Evolutionary conservation across 1,140 invertebrate species (phyloP), one percentile per base, ranked within the genome.

Genomic region (Sminthurides bifidus): DNA sequence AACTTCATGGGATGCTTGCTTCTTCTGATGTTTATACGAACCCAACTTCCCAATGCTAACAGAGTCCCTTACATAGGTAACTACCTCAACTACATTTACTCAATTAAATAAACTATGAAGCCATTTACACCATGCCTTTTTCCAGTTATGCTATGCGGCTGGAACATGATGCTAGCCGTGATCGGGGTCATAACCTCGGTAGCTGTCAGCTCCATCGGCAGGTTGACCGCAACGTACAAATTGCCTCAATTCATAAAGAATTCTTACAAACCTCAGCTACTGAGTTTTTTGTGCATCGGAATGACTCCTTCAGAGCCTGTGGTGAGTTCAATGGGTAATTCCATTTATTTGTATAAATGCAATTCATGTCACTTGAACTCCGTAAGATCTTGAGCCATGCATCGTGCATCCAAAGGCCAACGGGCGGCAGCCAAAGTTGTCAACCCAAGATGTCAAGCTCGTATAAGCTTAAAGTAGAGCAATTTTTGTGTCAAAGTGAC

Each of bases 1-100:
- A 60, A 60, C 37, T 64, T 60, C 33, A 19, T 64, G 5, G 45
- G 55, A 17, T 29, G 57, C 5, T 41, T 29, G 26, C 33, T 54
- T 2, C 59, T 54, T 33, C 55, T 64, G 10, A 55, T 64, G 41
- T 60, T 58, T 45, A 60, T 64, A 33, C 35, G 62, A 23, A 57
- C 43, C 23, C n/a, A 50, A 10, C 52, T 64, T 15, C 58, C 58
- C 1, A 59, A 53, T 14, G 56, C 54, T 23, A 57, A 64, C 41
- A 58, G 59, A 29, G 58, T 58, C 6, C 61, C 61, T 31, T 56
- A 46, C 27, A 56, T 63, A 33, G 61, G 60, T 61, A 58, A 24
- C 19, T 46, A 17, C 27, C 37, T 12, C 8, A 49, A 52, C 17
- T 30, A 6, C 12, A 49, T 23, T 30, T 29, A 49, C 12, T 40